phyloP scores from a whole-genome alignment of 2,888 invertebrate genomes.

The Ectemnius lituratus region DNA sequence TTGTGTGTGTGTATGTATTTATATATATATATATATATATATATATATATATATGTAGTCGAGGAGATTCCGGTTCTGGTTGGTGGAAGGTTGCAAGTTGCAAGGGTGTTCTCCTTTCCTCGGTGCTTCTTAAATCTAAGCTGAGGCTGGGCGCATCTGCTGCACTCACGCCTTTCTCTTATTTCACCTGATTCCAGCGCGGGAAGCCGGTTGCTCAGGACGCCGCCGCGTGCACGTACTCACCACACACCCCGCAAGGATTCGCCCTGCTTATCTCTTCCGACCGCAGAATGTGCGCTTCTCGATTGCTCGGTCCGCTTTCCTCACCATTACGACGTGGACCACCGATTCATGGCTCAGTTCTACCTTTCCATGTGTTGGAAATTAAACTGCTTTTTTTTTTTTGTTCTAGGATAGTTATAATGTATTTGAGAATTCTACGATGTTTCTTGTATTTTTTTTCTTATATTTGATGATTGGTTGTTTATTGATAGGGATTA shows the following conservation, averaged over 20 bases:
- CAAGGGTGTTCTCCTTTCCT: slow-evolving; percentile 1
- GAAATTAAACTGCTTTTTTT: too few species aligned
- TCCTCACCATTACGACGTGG: too few species aligned
- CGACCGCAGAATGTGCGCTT: background rate
- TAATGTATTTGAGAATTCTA: too few species aligned
- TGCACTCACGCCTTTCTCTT: slow-evolving; percentile 43
- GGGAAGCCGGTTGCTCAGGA: slow-evolving; percentile 15
- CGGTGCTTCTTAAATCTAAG: slow-evolving; percentile 42
- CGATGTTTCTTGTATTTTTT: background rate
- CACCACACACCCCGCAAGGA: slow-evolving; percentile 15
- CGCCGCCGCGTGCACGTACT: slow-evolving; percentile 35
- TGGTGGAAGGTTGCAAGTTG: background rate
- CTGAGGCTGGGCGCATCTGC: slow-evolving; percentile 38
- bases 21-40: background rate
- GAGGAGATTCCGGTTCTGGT: background rate
- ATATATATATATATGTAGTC: background rate
- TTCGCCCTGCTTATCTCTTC: background rate
- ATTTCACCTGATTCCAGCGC: slow-evolving; percentile 34
- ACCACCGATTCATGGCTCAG: too few species aligned
- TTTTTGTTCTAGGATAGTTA: too few species aligned
- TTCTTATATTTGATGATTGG: too few species aligned
- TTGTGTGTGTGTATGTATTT: background rate
- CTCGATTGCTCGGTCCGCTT: background rate
- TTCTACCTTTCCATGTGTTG: too few species aligned
- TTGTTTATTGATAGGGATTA: too few species aligned